A percentile compares a stretch with the other conserved stretches of the same genome.
phyloP scores from a whole-genome alignment of 2,888 invertebrate genomes.

The Piscicola geometra region DNA sequence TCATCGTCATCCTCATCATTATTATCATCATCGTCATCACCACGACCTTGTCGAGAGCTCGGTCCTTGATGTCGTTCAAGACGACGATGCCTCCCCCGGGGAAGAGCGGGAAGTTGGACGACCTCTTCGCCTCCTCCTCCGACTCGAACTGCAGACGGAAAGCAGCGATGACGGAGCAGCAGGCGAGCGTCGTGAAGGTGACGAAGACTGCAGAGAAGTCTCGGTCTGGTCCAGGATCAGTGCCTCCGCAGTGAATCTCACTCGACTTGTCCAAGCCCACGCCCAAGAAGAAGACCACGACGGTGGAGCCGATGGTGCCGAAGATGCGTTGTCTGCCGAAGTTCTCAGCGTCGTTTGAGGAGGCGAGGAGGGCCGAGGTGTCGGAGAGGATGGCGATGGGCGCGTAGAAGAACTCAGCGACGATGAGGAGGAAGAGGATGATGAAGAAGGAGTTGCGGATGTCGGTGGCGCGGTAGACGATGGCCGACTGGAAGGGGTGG shows the following conservation, averaged over 20 bases:
- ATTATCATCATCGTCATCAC: too few relatives aligned
- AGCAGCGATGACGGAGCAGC: constrained; percentile 31
- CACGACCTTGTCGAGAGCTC: constrained; percentile 25
- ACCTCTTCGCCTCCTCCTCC: constrained; percentile 15
- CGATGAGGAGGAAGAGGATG: constrained; percentile 21
- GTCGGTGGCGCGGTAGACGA: constrained; percentile 24
- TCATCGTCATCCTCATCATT: too few relatives aligned
- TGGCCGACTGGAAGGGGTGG: constrained; percentile 28
- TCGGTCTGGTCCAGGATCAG: constrained; percentile 22
- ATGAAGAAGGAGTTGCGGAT: constrained; percentile 30
- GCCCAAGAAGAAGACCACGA: constrained; percentile 29
- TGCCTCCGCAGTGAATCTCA: constrained; percentile 28
- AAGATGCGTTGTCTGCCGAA: constrained; percentile 27
- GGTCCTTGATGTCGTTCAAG: constrained; percentile 30
- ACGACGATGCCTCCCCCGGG: constrained; percentile 22
- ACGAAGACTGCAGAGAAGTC: constrained; percentile 27
- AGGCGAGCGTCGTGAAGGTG: constrained; percentile 27
- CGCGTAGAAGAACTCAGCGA: constrained; percentile 27
- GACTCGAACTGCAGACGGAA: constrained; percentile 24
- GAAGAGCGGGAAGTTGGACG: constrained; percentile 14
- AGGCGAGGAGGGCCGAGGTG: constrained; percentile 18
- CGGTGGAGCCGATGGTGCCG: constrained; percentile 31
- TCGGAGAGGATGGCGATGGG: constrained; percentile 29
- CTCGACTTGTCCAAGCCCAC: constrained; percentile 23
- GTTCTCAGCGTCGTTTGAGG: constrained; percentile 25